A percentile compares a stretch with the other conserved stretches of the same genome.
phyloP scores from a whole-genome alignment of 2,888 invertebrate genomes.

The Apodemia duryi region DNA sequence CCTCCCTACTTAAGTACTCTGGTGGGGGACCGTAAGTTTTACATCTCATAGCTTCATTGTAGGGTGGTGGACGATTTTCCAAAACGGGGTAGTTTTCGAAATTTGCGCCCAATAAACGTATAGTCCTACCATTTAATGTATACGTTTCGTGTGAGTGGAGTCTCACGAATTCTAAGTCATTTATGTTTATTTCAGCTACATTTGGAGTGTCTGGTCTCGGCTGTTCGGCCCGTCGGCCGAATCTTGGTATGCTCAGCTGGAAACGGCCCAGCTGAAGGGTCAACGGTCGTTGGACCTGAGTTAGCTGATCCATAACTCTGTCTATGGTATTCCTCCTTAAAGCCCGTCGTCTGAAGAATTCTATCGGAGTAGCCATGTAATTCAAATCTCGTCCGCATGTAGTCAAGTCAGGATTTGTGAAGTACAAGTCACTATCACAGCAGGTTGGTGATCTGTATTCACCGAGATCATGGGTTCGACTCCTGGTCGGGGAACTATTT shows the following conservation, averaged over 20 bases:
- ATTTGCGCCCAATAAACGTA: slow-evolving; percentile 59
- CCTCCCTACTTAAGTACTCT: slow-evolving; percentile 54
- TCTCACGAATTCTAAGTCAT: slow-evolving; percentile 56
- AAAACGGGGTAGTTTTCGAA: slow-evolving; percentile 57
- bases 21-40: slow-evolving; percentile 72
- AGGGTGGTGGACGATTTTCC: slow-evolving; percentile 55
- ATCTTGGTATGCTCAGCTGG: slow-evolving; percentile 55
- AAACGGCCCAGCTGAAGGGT: slow-evolving; percentile 63
- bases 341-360: slow-evolving; percentile 43
- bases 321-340: slow-evolving; percentile 46
- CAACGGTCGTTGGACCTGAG: slow-evolving; percentile 41
- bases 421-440: slow-evolving; percentile 47
- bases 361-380: slow-evolving; percentile 50
- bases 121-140: slow-evolving; percentile 66
- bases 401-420: slow-evolving; percentile 43
- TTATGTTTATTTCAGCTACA: slow-evolving; percentile 56
- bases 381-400: slow-evolving; percentile 46
- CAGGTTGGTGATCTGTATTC: slow-evolving; percentile 54
- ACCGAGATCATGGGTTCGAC: slow-evolving; percentile 31
- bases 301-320: slow-evolving; percentile 47
- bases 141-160: slow-evolving; percentile 60
- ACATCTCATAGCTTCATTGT: slow-evolving; percentile 60
- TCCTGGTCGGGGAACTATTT: slow-evolving; percentile 41
- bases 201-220: slow-evolving; percentile 61
- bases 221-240: slow-evolving; percentile 38